A percentile compares a stretch with the other conserved stretches of the same genome.
Evolutionary conservation across 1,140 invertebrate species (phyloP).

Genomic region (Proctacanthus coquilletti): DNA sequence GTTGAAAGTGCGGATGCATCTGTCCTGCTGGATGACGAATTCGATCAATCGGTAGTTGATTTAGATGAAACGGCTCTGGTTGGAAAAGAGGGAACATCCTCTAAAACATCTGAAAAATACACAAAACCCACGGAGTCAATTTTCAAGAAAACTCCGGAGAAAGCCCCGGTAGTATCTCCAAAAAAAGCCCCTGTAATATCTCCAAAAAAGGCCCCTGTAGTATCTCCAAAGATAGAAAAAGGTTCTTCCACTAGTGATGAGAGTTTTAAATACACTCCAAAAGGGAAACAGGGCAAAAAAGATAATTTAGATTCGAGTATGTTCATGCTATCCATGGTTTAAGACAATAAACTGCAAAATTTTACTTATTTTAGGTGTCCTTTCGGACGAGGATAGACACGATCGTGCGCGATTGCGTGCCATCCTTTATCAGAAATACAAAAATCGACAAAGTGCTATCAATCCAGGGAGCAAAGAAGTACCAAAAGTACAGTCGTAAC

Average conservation of each 20-base stretch:
- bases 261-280: neutral
- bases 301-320: constrained; percentile 1
- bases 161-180: constrained; percentile 1
- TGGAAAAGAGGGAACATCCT: too few species aligned
- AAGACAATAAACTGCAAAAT: neutral
- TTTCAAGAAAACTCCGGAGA: constrained; percentile 1
- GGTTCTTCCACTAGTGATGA: neutral
- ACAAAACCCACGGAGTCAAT: too few species aligned
- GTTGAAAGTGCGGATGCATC: neutral
- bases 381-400: constrained; percentile 42
- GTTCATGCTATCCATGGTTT: too few species aligned
- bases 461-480: constrained; percentile 69
- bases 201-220: neutral
- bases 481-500: constrained; percentile 50
- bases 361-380: constrained; percentile 20
- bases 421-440: constrained; percentile 51
- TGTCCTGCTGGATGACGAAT: constrained; percentile 1
- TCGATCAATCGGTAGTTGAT: constrained; percentile 15
- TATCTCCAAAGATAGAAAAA: neutral
- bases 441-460: constrained; percentile 56
- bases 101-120: too few species aligned
- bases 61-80: constrained; percentile 40
- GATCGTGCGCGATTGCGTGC: constrained; percentile 46
- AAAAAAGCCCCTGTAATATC: neutral
- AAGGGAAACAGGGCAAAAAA: neutral